A percentile compares a stretch with the other conserved stretches of the same genome.
Evolutionary conservation across 2,797 vertebrate species (phyloP).

Genomic region (Neomorphus geoffroyi): DNA sequence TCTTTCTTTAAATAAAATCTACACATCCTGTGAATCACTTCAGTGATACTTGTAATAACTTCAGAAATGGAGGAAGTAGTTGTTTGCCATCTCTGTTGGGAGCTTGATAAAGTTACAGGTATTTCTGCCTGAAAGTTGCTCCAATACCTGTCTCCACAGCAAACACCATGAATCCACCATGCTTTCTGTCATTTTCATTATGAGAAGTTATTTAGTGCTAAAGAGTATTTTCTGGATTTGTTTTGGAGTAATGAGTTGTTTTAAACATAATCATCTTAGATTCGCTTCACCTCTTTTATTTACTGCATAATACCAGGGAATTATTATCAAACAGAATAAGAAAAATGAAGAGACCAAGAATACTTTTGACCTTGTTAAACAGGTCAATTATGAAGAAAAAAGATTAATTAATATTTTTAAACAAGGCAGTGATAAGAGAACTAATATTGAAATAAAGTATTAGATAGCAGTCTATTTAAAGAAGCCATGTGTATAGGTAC

Average conservation of each 20-base stretch:
- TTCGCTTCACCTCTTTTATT: not conserved
- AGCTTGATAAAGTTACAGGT: not conserved
- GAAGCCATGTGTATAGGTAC: not conserved
- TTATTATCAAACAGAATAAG: not conserved
- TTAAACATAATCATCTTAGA: not conserved
- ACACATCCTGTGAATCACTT: not conserved
- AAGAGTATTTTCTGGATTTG: not conserved
- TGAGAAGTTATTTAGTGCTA: not conserved
- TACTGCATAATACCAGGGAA: not conserved
- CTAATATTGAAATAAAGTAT: not conserved
- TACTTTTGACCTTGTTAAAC: not conserved
- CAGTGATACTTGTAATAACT: not conserved
- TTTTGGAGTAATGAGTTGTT: not conserved
- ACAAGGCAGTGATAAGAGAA: not conserved
- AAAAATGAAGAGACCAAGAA: not conserved
- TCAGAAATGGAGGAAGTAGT: not conserved
- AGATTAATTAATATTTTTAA: not conserved
- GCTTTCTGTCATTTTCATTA: not conserved
- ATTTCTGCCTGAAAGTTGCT: not conserved
- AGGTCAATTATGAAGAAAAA: not conserved
- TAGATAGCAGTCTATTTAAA: not conserved
- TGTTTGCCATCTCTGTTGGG: not conserved
- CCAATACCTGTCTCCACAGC: not conserved
- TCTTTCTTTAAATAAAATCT: not conserved
- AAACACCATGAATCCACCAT: not conserved